Evolutionary conservation across 1,140 invertebrate genomes (phyloP).

Genomic region (Zaprionus gabonicus): DNA sequence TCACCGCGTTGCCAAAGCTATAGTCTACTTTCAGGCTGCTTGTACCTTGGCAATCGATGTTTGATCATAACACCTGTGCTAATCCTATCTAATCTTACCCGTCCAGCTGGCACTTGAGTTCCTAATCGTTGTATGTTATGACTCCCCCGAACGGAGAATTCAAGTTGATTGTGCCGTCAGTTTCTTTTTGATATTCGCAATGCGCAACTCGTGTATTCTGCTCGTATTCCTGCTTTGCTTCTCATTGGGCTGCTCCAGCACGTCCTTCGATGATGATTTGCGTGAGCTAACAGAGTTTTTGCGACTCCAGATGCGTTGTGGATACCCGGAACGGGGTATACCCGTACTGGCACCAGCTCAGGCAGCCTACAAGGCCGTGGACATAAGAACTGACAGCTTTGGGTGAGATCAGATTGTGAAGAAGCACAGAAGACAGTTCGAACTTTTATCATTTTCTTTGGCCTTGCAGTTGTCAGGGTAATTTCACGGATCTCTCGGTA

Average conservation of each 20-base stretch:
- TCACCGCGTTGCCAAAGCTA: background rate
- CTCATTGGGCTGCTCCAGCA: constrained; percentile 49
- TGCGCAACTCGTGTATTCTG: constrained; percentile 50
- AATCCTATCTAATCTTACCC: constrained; percentile 43
- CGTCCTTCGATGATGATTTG: constrained; percentile 72
- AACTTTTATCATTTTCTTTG: background rate
- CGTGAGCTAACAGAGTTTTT: constrained; percentile 75
- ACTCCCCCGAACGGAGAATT: background rate
- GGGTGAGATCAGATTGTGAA: constrained; percentile 32
- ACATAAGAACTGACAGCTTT: constrained; percentile 21
- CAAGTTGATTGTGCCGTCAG: constrained; percentile 13
- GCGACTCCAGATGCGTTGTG: constrained; percentile 77
- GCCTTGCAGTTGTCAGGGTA: constrained; percentile 54
- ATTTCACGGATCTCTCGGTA: constrained; percentile 62
- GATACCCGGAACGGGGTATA: constrained; percentile 62
- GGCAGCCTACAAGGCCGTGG: constrained; percentile 44
- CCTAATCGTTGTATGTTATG: constrained; percentile 26
- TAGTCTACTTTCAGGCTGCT: constrained; percentile 40
- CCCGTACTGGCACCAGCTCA: constrained; percentile 69
- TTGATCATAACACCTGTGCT: constrained; percentile 21
- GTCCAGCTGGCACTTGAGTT: constrained; percentile 20
- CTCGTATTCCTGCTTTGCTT: constrained; percentile 44
- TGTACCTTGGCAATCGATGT: background rate
- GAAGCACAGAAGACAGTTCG: background rate
- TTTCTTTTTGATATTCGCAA: constrained; percentile 31